Conservation (phyloP, 2,113 vertebrate species). For the Globicephala melas region DNA sequence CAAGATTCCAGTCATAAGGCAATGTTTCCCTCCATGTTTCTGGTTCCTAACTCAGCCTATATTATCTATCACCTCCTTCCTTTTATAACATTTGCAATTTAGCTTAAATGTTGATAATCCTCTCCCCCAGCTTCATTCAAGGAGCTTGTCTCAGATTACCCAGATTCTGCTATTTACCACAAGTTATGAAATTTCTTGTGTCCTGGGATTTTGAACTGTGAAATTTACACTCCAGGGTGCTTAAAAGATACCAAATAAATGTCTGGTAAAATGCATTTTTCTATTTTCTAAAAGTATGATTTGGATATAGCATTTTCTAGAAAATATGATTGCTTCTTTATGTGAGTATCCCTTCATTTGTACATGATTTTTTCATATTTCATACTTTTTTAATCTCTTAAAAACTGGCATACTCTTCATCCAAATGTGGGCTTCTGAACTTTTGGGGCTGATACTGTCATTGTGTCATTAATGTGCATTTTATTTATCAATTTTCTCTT, state of each 20-base stretch:
- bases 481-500: neutral
- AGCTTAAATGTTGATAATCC: neutral
- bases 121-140: neutral
- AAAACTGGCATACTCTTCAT: neutral
- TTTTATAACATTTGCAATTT: neutral
- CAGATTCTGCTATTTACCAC: neutral
- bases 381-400: neutral
- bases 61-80: neutral
- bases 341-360: neutral
- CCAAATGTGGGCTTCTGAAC: neutral
- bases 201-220: conserved; percentile 1
- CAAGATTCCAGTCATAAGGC: neutral
- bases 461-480: neutral
- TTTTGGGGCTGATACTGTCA: neutral
- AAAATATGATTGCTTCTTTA: neutral
- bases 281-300: neutral
- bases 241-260: neutral
- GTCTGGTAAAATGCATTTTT: neutral
- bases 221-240: neutral
- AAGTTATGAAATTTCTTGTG: neutral
- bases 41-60: neutral
- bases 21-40: neutral
- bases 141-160: neutral
- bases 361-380: neutral
- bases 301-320: neutral